phyloP scores from a whole-genome alignment of 2,113 vertebrate species.

The Donacobius atricapilla region DNA sequence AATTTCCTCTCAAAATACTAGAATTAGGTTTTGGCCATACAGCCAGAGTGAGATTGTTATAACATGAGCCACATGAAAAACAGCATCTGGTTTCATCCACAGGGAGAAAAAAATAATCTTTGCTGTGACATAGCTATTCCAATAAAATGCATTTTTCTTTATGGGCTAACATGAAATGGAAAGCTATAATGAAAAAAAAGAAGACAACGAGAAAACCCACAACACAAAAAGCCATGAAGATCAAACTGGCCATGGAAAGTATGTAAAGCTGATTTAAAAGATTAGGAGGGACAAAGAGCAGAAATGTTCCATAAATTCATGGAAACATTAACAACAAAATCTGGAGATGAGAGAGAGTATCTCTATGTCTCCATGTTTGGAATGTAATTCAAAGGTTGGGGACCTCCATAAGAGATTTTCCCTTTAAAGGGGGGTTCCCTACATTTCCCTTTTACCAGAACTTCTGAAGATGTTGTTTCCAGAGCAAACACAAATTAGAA shows the following conservation, averaged over 20 bases:
- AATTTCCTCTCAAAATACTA: not conserved
- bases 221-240: not conserved
- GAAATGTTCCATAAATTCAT: not conserved
- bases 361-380: not conserved
- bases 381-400: not conserved
- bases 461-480: not conserved
- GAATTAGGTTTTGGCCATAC: not conserved
- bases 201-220: not conserved
- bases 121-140: not conserved
- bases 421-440: not conserved
- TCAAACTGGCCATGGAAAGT: not conserved
- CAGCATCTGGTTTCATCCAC: not conserved
- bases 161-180: not conserved
- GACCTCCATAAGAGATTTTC: not conserved
- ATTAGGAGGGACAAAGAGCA: not conserved
- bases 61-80: not conserved
- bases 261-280: not conserved
- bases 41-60: not conserved
- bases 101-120: slow-evolving; percentile 12
- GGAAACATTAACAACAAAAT: not conserved
- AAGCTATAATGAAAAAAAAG: not conserved
- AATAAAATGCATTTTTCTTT: slow-evolving; percentile 20
- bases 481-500: not conserved
- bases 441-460: not conserved
- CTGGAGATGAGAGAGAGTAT: not conserved